Percentiles rank a stretch among this genome's conserved stretches.
Conservation (phyloP, 2,113 vertebrate genomes). For the Todiramphus saurophagus region DNA sequence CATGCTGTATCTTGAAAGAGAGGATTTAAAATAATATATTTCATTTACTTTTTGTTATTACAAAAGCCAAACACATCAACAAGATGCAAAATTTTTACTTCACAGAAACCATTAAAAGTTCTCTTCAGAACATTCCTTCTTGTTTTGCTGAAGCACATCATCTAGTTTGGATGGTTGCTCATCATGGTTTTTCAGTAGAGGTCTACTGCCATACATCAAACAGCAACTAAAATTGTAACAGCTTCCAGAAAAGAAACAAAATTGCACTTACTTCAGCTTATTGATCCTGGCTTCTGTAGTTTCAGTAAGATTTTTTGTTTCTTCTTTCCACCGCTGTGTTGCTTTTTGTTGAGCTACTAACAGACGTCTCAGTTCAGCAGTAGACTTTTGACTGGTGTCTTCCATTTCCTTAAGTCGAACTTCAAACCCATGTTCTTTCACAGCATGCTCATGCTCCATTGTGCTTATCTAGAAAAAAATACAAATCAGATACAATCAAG, state of each 20-base stretch:
- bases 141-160: not conserved
- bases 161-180: not conserved
- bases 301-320: conserved; percentile 81
- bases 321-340: conserved; percentile 87
- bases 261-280: conserved; percentile 81
- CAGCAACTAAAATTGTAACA: not conserved
- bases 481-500: not conserved
- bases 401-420: conserved; percentile 86
- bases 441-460: conserved; percentile 86
- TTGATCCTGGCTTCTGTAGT: conserved; percentile 80
- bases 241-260: not conserved
- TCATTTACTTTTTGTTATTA: not conserved
- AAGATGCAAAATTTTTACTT: not conserved
- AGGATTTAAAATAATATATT: not conserved
- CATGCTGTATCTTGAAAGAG: not conserved
- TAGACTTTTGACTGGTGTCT: conserved; percentile 81
- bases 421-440: conserved; percentile 85
- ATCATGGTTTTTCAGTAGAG: not conserved
- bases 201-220: not conserved
- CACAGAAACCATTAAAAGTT: not conserved
- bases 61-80: not conserved
- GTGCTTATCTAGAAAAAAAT: conserved; percentile 80
- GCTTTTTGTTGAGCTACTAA: conserved; percentile 87
- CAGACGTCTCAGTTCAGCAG: conserved; percentile 81
- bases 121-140: not conserved